Base-by-base conservation (phyloP, 2,888 invertebrate species). In the Meloe dianella region DNA sequence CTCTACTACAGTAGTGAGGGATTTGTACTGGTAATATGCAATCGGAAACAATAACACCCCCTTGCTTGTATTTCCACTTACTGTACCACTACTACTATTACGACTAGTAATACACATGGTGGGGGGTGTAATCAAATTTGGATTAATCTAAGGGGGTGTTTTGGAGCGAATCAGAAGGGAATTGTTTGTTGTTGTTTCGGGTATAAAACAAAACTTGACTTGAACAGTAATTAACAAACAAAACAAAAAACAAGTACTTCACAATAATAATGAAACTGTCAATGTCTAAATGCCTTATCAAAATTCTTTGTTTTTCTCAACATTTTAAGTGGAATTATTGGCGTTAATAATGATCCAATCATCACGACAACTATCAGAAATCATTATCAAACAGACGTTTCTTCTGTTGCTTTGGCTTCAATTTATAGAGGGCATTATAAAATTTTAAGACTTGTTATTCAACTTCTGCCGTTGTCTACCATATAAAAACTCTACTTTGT, bases 321-420 rank as follows among this genome's bases (percentile, higher is more conserved):
- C n/a, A 41, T 41, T 41, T 1, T 27, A 17, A 12, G n/a, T n/a
- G 17, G 41, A 47, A 47, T 47, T 47, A 47, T 47, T 47, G 47
- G 47, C 74, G 77, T 77, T 77, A 75, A 76, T 75, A 77, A 77
- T 75, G 77, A 72, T 73, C 75, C 73, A 68, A 47, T 47, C 47
- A 20, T 47, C 20, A 47, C 20, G 20, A 9, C 47, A 20, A 47
- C 47, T 47, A 47, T 47, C 47, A 47, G 47, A 47, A 47, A 47
- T 47, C 47, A 47, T 47, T 47, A 47, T 47, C 47, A 47, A 20
- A 47, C 9, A 6, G 20, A 47, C 20, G 47, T 47, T 41, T 41
- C 41, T n/a, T 17, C 20, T 47, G 20, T 12, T 47, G 3, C 47
- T 47, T 47, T 47, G 47, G 20, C 47, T 20, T 22, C 9, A 17